A percentile compares a stretch with the other conserved stretches of the same genome.
Evolutionary conservation across 1,140 invertebrate genomes (phyloP).

Genomic region (Drosophila eugracilis): DNA sequence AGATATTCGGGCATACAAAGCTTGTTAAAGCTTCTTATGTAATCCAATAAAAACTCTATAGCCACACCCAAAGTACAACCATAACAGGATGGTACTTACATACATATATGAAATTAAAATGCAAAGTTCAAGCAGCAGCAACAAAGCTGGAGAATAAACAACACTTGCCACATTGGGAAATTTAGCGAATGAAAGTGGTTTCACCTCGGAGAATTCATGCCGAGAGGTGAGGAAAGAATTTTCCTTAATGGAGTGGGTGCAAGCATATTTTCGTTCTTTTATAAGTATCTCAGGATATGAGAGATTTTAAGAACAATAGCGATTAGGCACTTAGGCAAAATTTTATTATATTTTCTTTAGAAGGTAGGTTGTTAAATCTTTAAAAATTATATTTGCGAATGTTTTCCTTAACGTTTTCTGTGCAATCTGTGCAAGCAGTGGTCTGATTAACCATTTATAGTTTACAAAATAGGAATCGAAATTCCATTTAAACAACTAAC

Average conservation of each 20-base stretch:
- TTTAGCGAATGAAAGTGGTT: not conserved
- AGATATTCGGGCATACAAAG: conserved; percentile 16
- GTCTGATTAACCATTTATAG: no score
- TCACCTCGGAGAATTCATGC: not conserved
- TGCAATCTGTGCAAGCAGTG: no score
- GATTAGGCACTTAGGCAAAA: not conserved
- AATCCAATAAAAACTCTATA: conserved; percentile 49
- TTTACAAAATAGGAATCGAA: no score
- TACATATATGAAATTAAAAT: conserved; percentile 47
- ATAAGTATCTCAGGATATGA: not conserved
- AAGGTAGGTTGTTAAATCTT: no score
- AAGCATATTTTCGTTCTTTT: not conserved
- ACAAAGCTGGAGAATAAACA: conserved; percentile 21
- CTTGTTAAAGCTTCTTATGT: conserved; percentile 56
- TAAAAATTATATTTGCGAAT: no score
- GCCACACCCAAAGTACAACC: conserved; percentile 1
- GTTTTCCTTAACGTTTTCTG: no score
- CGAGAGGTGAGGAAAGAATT: not conserved
- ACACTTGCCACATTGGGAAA: conserved; percentile 16
- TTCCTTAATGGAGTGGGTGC: no score
- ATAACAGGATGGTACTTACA: conserved; percentile 1
- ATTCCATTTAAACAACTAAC: no score
- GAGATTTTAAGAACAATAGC: not conserved
- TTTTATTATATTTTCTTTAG: no score
- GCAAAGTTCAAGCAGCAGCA: conserved; percentile 31